phyloP scores from a whole-genome alignment of 2,797 vertebrate genomes.

The Setipinna tenuifilis region DNA sequence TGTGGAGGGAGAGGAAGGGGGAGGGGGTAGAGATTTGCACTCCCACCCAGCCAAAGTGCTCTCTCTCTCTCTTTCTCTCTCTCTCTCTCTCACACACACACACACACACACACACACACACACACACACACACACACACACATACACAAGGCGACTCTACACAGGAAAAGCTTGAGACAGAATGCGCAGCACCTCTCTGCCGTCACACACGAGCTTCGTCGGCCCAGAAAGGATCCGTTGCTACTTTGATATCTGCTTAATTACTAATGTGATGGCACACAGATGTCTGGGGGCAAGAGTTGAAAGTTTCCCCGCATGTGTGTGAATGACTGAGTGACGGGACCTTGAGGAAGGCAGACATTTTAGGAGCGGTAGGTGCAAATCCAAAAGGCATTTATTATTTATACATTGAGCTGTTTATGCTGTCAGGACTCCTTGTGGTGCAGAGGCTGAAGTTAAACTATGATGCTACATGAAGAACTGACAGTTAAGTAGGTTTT shows the following conservation, averaged over 20 bases:
- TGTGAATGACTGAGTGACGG: conserved; percentile 69
- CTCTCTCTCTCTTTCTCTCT: no score
- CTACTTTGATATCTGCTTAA: conserved; percentile 85
- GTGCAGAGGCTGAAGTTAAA: conserved; percentile 79
- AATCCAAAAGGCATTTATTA: conserved; percentile 82
- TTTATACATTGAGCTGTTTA: conserved; percentile 80
- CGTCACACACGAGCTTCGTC: conserved; percentile 53
- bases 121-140: conserved; percentile 58
- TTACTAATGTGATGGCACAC: conserved; percentile 86
- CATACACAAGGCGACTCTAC: conserved; percentile 66
- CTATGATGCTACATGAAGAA: conserved; percentile 82
- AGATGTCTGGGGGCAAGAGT: conserved; percentile 84
- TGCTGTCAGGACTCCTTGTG: conserved; percentile 79
- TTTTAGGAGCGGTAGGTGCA: conserved; percentile 86
- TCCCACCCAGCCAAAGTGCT: conserved; percentile 84
- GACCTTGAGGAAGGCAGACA: conserved; percentile 82
- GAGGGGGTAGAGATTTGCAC: conserved; percentile 85
- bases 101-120: conserved; percentile 44
- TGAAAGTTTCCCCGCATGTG: conserved; percentile 73
- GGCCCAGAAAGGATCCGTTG: conserved; percentile 80
- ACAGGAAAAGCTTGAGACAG: conserved; percentile 79
- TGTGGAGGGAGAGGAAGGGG: conserved; percentile 46
- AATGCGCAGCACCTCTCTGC: conserved; percentile 79
- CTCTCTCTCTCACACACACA: conserved; percentile 61
- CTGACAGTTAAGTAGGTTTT: conserved; percentile 84